Evolutionary conservation across 2,797 vertebrate species (phyloP), one percentile per base, ranked within the genome.

Genomic region (Sciaenops ocellatus): DNA sequence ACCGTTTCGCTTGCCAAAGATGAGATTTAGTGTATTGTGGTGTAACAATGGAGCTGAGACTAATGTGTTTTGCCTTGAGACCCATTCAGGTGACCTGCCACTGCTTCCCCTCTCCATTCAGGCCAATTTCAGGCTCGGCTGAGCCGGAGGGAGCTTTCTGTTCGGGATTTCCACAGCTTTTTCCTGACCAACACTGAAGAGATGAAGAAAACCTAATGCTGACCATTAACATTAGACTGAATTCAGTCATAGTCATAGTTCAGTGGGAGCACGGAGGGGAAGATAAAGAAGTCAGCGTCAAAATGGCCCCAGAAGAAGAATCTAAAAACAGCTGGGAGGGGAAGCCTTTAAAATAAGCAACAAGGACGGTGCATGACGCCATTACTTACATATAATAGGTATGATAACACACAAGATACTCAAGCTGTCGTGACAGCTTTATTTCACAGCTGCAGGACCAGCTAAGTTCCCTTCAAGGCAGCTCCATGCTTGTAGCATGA

Each of bases 71-170:
- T 90, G 88, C 93, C 90, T 91, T 88, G 83, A 87, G 88, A 92
- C 79, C 83, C 72, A 89, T 92, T 94, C 90, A 88, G 85, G 84
- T 90, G 87, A 92, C 88, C 86, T 71, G 80, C 86, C 73, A 56
- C 76, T 65, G 84, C 84, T 84, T 90, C 87, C 87, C 79, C 34
- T 78, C 77, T 79, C 86, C 81, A 91, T 93, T 93, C 88, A 86
- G 84, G 88, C 76, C 91, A 94, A 94, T 95, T 94, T 95, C 94
- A 95, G 89, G 91, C 93, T 93, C 71, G 73, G 84, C 73, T 94
- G 88, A 84, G 78, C 89, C 52, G 34, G 34, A 38, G 65, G 67
- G 81, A 87, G 81, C 70, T 86, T 77, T 83, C 61, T 65, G 62
- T 79, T 70, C 26, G 59, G 84, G 88, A 85, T 89, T 89, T 90